Evolutionary conservation across 1,140 invertebrate species (phyloP).

Genomic region (Zaprionus ornatus): DNA sequence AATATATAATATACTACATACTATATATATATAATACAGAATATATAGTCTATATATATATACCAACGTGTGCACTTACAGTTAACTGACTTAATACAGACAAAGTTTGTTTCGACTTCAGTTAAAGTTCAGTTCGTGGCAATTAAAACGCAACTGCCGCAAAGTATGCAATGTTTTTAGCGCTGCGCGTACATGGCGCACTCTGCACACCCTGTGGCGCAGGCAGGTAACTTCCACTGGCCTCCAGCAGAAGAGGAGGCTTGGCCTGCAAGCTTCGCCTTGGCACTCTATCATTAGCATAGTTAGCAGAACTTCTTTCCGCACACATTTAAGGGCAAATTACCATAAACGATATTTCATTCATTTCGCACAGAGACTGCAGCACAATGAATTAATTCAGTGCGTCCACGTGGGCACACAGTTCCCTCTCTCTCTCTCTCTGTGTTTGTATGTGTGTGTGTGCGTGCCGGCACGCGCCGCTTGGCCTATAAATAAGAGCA

Average conservation of each 20-base stretch:
- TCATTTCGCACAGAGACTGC: conserved; percentile 48
- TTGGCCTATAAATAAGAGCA: conserved; percentile 62
- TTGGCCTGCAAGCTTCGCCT: background rate
- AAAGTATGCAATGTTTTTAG: conserved; percentile 33
- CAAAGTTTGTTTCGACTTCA: too few relatives aligned
- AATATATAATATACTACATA: too few relatives aligned
- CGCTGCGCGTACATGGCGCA: background rate
- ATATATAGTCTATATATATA: background rate
- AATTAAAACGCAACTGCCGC: conserved; percentile 31
- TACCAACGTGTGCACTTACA: too few relatives aligned
- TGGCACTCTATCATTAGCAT: conserved; percentile 54
- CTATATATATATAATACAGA: too few relatives aligned
- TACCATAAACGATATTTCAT: conserved; percentile 76
- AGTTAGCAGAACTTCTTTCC: conserved; percentile 58
- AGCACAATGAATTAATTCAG: conserved; percentile 43
- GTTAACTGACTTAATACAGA: too few relatives aligned
- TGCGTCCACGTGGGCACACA: conserved; percentile 19
- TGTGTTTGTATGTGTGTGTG: conserved; percentile 10
- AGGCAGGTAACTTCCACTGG: background rate
- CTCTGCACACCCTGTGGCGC: conserved; percentile 26
- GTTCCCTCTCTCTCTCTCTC: background rate
- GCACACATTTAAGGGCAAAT: conserved; percentile 59
- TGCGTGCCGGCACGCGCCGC: conserved; percentile 61
- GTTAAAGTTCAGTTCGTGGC: background rate
- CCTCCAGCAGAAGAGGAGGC: background rate